Evolutionary conservation across 1,140 invertebrate genomes (phyloP), one percentile per base, ranked within the genome.

Genomic region (Lasioglossum albipes): DNA sequence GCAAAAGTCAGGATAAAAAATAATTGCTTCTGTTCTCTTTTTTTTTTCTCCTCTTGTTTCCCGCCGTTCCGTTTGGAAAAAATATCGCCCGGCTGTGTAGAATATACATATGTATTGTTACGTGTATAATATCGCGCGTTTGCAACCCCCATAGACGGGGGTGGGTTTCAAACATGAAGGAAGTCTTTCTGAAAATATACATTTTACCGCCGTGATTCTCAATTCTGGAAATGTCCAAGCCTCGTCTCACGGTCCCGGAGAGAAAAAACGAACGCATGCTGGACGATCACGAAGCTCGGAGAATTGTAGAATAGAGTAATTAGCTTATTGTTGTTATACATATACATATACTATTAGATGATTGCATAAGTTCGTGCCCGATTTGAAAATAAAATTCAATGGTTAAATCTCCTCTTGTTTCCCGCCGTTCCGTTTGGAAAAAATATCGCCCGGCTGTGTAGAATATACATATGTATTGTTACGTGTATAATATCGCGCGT

Each of bases 171-270:
- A 36, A 71, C 45, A 31, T 22, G 41, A 71, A 49, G 57, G 57
- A 68, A 74, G 62, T 80, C 10, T 62, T 69, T 80, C 65, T 69
- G 73, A 75, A 80, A 80, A 69, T 80, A 80, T 75, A 75, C 57
- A 67, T n/a, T 75, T 74, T 66, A 36, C 64, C 61, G 52, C 68
- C 41, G 27, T 27, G 67, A 61, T 67, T 52, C 27, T 67, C 65
- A 68, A 76, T 81, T 77, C 36, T 77, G 61, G 59, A 81, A 59
- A 59, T 12, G 70, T 65, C 65, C 22, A 54, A 68, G 31, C 54
- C 68, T 69, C 49, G 10, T 18, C 36, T 36, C 41, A 27, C 49
- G 61, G 36, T 42, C 65, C 67, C 20, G 45, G 9, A 49, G 45
- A 13, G 22, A 75, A 62, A 54, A 54, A 54, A 75, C 49, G 45